A percentile compares a stretch with the other conserved stretches of the same genome.
Conservation (phyloP, 2,888 invertebrate genomes). For the Hermaeophaga mercurialis region DNA sequence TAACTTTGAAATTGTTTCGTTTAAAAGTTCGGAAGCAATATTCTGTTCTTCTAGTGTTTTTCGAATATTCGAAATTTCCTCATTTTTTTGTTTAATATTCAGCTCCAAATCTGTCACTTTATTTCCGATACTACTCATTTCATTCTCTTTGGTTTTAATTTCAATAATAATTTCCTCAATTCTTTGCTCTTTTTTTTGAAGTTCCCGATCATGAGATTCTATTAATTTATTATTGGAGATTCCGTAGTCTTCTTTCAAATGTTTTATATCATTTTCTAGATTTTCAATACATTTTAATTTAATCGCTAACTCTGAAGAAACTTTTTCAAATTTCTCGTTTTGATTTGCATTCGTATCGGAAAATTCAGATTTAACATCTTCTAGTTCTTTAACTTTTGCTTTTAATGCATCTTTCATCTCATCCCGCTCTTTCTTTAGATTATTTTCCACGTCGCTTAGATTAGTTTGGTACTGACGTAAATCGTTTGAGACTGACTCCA, state of each 20-base stretch:
- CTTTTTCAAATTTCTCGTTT: conserved; percentile 57
- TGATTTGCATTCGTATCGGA: conserved; percentile 43
- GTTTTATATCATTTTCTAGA: conserved; percentile 14
- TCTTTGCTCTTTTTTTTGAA: conserved; percentile 11
- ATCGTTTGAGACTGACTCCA: conserved; percentile 46
- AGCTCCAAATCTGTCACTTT: background rate
- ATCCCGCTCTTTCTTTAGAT: conserved; percentile 52
- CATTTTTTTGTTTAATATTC: conserved; percentile 17
- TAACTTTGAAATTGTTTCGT: conserved; percentile 20
- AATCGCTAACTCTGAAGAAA: conserved; percentile 43
- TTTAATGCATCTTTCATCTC: conserved; percentile 51
- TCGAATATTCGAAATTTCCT: conserved; percentile 22
- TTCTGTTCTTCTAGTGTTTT: conserved; percentile 25
- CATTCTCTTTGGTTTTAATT: conserved; percentile 10
- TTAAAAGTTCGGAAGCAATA: conserved; percentile 22
- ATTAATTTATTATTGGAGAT: conserved; percentile 19
- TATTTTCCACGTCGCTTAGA: conserved; percentile 48
- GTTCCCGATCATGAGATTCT: conserved; percentile 19
- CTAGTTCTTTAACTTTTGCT: conserved; percentile 51
- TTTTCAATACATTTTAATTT: conserved; percentile 27
- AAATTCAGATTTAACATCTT: conserved; percentile 51
- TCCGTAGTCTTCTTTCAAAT: conserved; percentile 19
- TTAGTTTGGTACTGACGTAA: conserved; percentile 52
- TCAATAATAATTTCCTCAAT: conserved; percentile 10
- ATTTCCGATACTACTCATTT: conserved; percentile 5